These are phyloP conservation scores for Poeciliopsis turneri DNA, from an alignment of 2,797 vertebrate species.

Conservation along the genomic window DNA sequence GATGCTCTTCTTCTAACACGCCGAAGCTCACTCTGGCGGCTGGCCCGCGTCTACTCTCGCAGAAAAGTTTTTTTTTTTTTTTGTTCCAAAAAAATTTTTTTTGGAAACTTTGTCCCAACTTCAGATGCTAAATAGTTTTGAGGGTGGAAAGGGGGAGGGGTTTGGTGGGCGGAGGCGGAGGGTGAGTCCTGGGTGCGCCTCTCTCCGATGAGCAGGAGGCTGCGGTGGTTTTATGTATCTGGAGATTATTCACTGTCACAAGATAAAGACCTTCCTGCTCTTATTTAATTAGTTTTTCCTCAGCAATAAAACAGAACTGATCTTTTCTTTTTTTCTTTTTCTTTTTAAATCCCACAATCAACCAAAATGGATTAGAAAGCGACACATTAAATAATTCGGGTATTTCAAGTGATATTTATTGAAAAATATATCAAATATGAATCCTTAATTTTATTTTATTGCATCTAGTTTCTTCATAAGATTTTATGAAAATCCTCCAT, in stretches of 20 bases:
- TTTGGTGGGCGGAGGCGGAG: conserved; percentile 84
- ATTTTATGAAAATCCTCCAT: background rate
- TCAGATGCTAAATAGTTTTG: conserved; percentile 94
- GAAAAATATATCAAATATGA: background rate
- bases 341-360: background rate
- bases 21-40: conserved; percentile 32
- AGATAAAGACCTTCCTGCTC: conserved; percentile 3
- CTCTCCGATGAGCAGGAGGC: conserved; percentile 85
- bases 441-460: background rate
- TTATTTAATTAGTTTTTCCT: background rate
- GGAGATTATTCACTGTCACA: conserved; percentile 34
- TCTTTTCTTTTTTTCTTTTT: too few relatives aligned
- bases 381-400: background rate
- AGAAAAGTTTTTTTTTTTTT: conserved; percentile 82
- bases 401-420: background rate
- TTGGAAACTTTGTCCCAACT: conserved; percentile 87
- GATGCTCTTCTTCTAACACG: conserved; percentile 22
- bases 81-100: conserved; percentile 57
- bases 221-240: conserved; percentile 76
- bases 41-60: conserved; percentile 71
- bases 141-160: conserved; percentile 88
- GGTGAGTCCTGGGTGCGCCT: conserved; percentile 80
- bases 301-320: background rate
- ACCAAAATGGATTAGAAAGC: background rate
- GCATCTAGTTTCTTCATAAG: background rate